A percentile compares a stretch with the other conserved stretches of the same genome.
These are phyloP conservation scores for Ammospiza nelsoni DNA, from an alignment of 2,113 vertebrate species.

Conservation along the genomic window DNA sequence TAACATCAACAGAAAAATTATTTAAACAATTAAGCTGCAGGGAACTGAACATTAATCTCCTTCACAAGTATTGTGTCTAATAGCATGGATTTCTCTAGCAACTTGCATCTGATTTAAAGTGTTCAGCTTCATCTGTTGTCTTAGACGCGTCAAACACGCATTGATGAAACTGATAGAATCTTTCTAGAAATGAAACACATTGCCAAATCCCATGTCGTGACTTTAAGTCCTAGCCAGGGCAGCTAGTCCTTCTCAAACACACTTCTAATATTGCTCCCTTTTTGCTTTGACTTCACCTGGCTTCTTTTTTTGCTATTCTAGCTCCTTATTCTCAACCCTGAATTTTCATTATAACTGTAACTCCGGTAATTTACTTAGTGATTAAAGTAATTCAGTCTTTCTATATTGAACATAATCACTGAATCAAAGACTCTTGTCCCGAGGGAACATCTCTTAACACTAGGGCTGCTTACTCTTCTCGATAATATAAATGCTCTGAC, in stretches of 20 bases:
- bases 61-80: not conserved
- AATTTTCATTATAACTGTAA: not conserved
- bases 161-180: not conserved
- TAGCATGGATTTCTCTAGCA: not conserved
- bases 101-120: not conserved
- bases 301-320: not conserved
- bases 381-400: not conserved
- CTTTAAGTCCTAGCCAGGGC: not conserved
- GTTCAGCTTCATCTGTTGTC: not conserved
- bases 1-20: not conserved
- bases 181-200: not conserved
- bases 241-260: not conserved
- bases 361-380: not conserved
- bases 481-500: not conserved
- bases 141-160: not conserved
- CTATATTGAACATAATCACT: not conserved
- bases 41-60: not conserved
- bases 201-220: not conserved
- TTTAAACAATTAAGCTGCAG: not conserved
- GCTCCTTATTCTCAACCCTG: not conserved
- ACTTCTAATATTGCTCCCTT: not conserved
- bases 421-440: not conserved
- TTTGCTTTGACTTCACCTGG: not conserved
- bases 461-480: not conserved
- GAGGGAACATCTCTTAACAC: not conserved